Conservation (phyloP, 2,113 vertebrate genomes). For the Melanostigma gelatinosum region DNA sequence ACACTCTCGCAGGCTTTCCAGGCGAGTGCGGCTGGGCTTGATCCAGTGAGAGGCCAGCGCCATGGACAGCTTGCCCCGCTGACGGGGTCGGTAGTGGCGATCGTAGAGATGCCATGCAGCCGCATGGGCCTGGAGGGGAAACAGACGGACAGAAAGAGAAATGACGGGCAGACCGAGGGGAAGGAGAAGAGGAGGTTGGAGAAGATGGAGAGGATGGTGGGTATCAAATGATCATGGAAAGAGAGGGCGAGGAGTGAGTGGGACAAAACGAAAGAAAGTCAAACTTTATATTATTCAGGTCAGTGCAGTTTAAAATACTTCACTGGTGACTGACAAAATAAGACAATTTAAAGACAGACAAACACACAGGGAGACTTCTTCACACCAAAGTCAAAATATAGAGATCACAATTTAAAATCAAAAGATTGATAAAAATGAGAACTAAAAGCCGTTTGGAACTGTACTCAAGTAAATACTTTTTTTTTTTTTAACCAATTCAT, state of each 20-base stretch:
- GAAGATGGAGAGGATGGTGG: background rate
- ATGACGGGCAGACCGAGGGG: background rate
- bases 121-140: conserved; percentile 88
- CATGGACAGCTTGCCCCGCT: conserved; percentile 91
- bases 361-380: background rate
- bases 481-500: background rate
- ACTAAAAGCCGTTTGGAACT: background rate
- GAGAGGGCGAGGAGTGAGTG: background rate
- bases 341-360: background rate
- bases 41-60: conserved; percentile 97
- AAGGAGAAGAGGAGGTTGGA: background rate
- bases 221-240: background rate
- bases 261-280: background rate
- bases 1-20: conserved; percentile 86
- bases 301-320: background rate
- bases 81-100: conserved; percentile 86
- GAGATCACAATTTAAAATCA: background rate
- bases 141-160: background rate
- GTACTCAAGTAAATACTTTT: background rate
- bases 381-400: background rate
- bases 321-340: background rate
- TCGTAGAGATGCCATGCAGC: conserved; percentile 95
- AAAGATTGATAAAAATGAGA: background rate
- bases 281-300: background rate
- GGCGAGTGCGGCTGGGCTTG: conserved; percentile 85